Evolutionary conservation across 2,113 vertebrate species (phyloP), one percentile per base, ranked within the genome.

Genomic region (Rhadina sibilatrix): DNA sequence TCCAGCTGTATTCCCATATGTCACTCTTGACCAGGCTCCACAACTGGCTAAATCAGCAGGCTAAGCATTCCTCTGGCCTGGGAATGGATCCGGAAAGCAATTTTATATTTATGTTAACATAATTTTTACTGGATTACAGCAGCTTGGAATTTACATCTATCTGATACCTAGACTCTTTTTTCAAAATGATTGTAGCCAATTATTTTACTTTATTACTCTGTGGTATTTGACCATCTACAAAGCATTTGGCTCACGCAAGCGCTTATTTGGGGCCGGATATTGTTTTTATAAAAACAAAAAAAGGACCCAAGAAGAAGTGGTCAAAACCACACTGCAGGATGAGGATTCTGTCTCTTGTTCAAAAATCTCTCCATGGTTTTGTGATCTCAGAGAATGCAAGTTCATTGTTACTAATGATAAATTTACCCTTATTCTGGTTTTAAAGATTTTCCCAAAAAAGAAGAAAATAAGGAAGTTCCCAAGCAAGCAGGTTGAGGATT

Each of bases 1-100:
- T 93, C 94, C 93, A 95, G 65, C n/a, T 89, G 20, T 93, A 94
- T 97, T 97, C 86, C 77, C 77, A 83, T 31, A 57, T 57, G 72
- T 97, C 77, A 77, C 1, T 22, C 85, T 92, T 96, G 82, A 95
- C n/a, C 71, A 93, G 82, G 59, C 60, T 96, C 65, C 78, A 94
- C 24, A 96, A 86, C 33, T 92, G 83, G 86, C 90, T 95, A 80
- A 89, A 59, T 23, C 59, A 82, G 78, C 49, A 92, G 61, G 60
- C n/a, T 94, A 80, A 89, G 61, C 74, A 92, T 87, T 95, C 80
- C 54, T 96, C 54, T 72, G 66, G 18, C 79, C 93, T 91, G 81
- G 65, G 86, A 92, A 77, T 28, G 42, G 24, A 40, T 68, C 52
- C 2, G 20, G 52, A 94, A 53, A 96, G 28, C 16, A 38, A 66